Evolutionary conservation across 2,888 invertebrate species (phyloP).

Genomic region (Cryptophagus acutangulus): DNA sequence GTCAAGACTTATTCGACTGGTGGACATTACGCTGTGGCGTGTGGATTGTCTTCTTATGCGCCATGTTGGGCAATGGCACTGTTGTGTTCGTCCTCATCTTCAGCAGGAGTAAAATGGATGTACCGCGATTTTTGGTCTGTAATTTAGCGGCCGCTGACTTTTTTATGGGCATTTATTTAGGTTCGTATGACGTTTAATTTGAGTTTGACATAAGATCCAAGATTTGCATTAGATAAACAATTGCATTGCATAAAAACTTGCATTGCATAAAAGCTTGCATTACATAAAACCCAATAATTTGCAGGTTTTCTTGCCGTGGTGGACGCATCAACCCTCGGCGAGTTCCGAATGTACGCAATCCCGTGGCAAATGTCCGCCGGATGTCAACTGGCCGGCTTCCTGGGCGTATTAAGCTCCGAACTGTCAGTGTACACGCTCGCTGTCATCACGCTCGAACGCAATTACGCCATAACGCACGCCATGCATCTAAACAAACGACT

Average conservation of each 20-base stretch:
- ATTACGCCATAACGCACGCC: constrained; percentile 96
- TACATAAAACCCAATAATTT: constrained; percentile 15
- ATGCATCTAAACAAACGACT: constrained; percentile 93
- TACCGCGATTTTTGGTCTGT: constrained; percentile 92
- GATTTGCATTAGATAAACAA: not conserved
- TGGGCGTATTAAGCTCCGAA: constrained; percentile 91
- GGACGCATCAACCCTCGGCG: constrained; percentile 91
- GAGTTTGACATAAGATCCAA: not conserved
- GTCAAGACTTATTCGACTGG: constrained; percentile 95
- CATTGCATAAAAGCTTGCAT: too few species aligned
- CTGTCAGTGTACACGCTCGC: constrained; percentile 93
- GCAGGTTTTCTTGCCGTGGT: constrained; percentile 88
- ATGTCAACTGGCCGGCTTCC: constrained; percentile 90
- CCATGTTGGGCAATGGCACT: constrained; percentile 92
- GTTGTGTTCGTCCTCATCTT: constrained; percentile 91
- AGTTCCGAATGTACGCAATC: constrained; percentile 94
- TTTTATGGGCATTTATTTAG: constrained; percentile 93
- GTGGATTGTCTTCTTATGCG: constrained; percentile 94
- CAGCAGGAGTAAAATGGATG: constrained; percentile 90
- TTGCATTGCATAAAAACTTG: too few species aligned
- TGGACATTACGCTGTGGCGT: constrained; percentile 96
- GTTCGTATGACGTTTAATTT: constrained; percentile 46
- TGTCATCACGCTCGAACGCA: constrained; percentile 91
- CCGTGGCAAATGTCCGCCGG: constrained; percentile 95
- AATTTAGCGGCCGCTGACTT: constrained; percentile 96